Evolutionary conservation across 2,888 invertebrate genomes (phyloP).

Genomic region (Seira ritae): DNA sequence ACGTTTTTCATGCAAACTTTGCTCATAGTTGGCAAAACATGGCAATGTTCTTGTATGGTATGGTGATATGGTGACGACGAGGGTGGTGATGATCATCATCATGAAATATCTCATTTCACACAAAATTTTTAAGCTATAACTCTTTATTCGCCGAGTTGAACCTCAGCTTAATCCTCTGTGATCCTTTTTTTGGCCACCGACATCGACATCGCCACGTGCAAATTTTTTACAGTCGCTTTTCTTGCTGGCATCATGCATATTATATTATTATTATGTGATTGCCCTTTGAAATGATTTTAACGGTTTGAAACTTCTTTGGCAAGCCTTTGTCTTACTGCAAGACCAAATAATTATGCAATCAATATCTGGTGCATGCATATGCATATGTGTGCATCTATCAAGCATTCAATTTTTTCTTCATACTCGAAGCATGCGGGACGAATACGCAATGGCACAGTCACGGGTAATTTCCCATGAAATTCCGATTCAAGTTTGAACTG

Average conservation of each 20-base stretch:
- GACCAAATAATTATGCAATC: conserved; percentile 2
- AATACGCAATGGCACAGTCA: conserved; percentile 26
- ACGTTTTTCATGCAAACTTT: conserved; percentile 1
- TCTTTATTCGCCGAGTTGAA: neutral
- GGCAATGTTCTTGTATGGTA: neutral
- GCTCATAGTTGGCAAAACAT: neutral
- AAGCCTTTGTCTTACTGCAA: conserved; percentile 19
- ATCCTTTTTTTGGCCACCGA: neutral
- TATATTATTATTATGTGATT: neutral
- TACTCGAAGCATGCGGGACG: neutral
- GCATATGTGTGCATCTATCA: too few relatives aligned
- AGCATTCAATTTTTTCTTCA: neutral
- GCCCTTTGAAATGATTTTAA: conserved; percentile 29
- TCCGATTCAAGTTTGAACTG: neutral
- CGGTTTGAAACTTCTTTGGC: conserved; percentile 2
- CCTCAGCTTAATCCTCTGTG: neutral
- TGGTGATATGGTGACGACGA: too few relatives aligned
- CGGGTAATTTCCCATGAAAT: conserved; percentile 49
- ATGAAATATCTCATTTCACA: conserved; percentile 23
- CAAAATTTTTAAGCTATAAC: conserved; percentile 5
- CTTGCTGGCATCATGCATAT: conserved; percentile 17
- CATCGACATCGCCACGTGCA: neutral
- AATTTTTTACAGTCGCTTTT: neutral
- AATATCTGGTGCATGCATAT: neutral
- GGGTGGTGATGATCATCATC: conserved; percentile 10